Evolutionary conservation across 2,888 invertebrate genomes (phyloP), one percentile per base, ranked within the genome.

Genomic region (Cordilura impudica): DNA sequence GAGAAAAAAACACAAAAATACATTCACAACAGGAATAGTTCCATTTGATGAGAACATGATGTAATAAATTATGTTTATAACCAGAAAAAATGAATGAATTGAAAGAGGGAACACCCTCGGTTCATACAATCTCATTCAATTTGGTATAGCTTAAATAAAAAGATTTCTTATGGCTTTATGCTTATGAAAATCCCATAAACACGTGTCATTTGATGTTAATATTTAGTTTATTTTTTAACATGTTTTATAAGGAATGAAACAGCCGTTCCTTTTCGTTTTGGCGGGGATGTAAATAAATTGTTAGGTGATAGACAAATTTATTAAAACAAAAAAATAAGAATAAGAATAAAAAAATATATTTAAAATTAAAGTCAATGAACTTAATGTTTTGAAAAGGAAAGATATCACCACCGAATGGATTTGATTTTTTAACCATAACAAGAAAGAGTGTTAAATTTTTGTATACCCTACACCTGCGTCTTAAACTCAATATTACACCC

Each of bases 91-190:
- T 39, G 1, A 51, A 51, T 6, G 7, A 51, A 23, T 23, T 39
- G 12, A 45, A n/a, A 35, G 58, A 58, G 35, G 61, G 61, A 71
- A 63, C 73, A 49, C 73, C 73, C 51, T 66, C 58, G 23, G n/a
- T 66, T 21, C 43, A n/a, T n/a, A n/a, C n/a, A 73, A 73, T 58
- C 21, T 73, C n/a, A n/a, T n/a, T n/a, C n/a, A 39, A 21, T 66
- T 58, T 56, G 18, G 21, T 51, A n/a, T 26, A 14, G 51, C 26
- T 10, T 21, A 51, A 23, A 31, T 26, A 31, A 29, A 26, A 54
- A 31, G 18, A 54, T 54, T 54, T 31, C 29, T 29, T 54, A 29
- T 16, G 16, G n/a, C 19, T 56, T 39, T 19, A 39, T 35, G 35
- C 19, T 19, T 39, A 56, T 56, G 56, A 56, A 56, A 56, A 35